Evolutionary conservation across 1,140 invertebrate species (phyloP).

Genomic region (Zaprionus africanus): DNA sequence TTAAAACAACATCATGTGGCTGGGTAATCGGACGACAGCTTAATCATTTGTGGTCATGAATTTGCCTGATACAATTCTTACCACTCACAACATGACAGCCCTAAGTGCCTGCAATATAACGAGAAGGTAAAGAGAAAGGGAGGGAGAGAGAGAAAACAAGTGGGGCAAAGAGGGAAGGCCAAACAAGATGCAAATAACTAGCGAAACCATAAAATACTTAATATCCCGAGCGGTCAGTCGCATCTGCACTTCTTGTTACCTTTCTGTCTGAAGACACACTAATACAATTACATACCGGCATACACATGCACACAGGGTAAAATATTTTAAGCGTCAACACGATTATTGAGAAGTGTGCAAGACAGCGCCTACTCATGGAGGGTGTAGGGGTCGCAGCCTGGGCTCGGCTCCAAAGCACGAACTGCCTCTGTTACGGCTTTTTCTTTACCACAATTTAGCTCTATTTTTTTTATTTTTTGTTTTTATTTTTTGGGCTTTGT

Average conservation of each 20-base stretch:
- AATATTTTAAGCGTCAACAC: conserved; percentile 64
- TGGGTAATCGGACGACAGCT: neutral
- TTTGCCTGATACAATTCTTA: conserved; percentile 8
- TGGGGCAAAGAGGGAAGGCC: neutral
- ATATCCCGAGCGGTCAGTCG: conserved; percentile 43
- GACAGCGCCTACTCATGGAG: conserved; percentile 3
- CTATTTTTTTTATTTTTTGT: neutral
- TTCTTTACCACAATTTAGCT: conserved; percentile 20
- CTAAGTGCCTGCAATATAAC: neutral
- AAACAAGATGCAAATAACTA: conserved; percentile 37
- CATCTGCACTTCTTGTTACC: conserved; percentile 29
- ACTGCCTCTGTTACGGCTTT: conserved; percentile 15
- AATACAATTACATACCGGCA: conserved; percentile 4
- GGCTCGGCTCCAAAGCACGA: conserved; percentile 49
- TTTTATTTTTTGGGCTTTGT: conserved; percentile 43
- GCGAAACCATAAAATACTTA: conserved; percentile 51
- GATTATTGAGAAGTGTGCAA: conserved; percentile 50
- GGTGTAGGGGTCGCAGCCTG: neutral
- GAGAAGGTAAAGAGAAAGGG: neutral
- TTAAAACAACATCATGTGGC: too few species aligned
- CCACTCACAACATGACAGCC: conserved; percentile 4
- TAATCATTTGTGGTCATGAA: conserved; percentile 19
- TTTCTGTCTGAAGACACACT: neutral
- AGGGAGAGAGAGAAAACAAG: neutral
- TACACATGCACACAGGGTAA: conserved; percentile 42